Base-by-base conservation (phyloP, 2,797 vertebrate species). In the Eulemur rubriventer region DNA sequence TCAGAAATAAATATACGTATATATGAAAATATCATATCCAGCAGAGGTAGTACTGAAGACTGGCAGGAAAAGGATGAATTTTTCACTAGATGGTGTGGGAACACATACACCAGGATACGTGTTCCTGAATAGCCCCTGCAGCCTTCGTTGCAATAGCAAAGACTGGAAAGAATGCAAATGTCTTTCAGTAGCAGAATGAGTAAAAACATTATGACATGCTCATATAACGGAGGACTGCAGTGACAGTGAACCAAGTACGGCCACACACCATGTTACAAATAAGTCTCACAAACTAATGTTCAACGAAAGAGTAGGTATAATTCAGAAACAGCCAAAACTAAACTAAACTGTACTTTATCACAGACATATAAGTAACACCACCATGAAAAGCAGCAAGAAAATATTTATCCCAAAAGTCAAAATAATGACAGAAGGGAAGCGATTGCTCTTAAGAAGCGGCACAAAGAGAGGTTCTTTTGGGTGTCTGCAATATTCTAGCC, bases 31-130 rank as follows among this genome's bases (percentile, higher is more conserved):
- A 35, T 41, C 38, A 67, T 67, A 33, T 33, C 55, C 2, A 73
- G 35, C 28, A 73, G 76, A 52, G 28, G 43, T n/a, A 35, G 46
- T 30, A 46, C 24, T 82, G 24, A 13, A 83, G 9, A 83, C 10
- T 73, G 69, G 35, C 46, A 33, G 59, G 38, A 17, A 72, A 88
- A 81, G 20, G 28, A 92, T 52, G 16, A 78, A 20, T 1, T 43
- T 94, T 78, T 70, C 61, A 78, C 2, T 48, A 84, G 38, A 52
- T 59, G 38, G 7, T 33, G 41, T 2, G 48, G 5, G 48, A 43
- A 30, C 35, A 28, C 0, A 1, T 7, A 18, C 2, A 26, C 26
- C 33, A 22, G 20, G 48, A 59, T n/a, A 33, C 43, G 0, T 30
- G 52, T 22, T 50, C 41, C 3, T 33, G 13, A 35, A 38, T 13